Conservation (phyloP, 1,140 invertebrate species). For the Apis florea region DNA sequence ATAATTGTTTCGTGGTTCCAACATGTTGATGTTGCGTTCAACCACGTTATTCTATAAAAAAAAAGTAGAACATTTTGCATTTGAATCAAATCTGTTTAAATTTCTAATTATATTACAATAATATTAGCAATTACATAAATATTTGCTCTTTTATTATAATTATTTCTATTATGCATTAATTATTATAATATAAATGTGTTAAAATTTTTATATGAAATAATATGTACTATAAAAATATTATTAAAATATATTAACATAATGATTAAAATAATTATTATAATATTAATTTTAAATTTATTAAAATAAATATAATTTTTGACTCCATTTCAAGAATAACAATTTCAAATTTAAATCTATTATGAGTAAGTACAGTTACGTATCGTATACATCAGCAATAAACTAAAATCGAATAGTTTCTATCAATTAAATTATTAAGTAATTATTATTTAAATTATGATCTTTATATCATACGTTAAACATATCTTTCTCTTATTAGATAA, state of each 20-base stretch:
- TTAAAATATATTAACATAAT: background rate
- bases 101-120: background rate
- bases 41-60: conserved; percentile 63
- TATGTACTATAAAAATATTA: background rate
- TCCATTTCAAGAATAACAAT: background rate
- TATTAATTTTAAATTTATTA: background rate
- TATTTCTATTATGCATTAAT: background rate
- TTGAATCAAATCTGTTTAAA: background rate
- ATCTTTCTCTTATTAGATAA: background rate
- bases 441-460: background rate
- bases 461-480: no score
- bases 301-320: background rate
- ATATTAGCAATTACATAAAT: background rate
- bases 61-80: conserved; percentile 1
- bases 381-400: background rate
- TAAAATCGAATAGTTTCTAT: background rate
- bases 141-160: background rate
- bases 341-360: background rate
- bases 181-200: background rate
- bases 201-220: background rate
- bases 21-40: conserved; percentile 73
- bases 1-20: conserved; percentile 72
- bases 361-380: background rate
- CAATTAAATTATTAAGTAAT: background rate
- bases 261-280: background rate